Evolutionary conservation across 2,888 invertebrate genomes (phyloP).

Genomic region (Dolichomitus sp.): DNA sequence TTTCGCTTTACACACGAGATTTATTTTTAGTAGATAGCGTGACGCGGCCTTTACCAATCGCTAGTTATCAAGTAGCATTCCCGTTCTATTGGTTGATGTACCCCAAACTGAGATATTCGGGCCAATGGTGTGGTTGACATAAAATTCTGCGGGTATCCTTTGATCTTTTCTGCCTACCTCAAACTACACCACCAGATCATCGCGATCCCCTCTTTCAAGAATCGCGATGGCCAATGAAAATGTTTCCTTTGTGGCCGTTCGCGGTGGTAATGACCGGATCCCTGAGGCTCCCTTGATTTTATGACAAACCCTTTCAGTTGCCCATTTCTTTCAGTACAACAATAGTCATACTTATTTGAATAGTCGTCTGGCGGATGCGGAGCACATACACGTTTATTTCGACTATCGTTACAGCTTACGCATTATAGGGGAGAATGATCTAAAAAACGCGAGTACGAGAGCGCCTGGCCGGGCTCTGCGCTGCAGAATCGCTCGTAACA

Average conservation of each 20-base stretch:
- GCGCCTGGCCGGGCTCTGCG: neutral
- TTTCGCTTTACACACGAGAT: neutral
- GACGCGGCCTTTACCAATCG: neutral
- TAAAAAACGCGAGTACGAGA: conserved; percentile 1
- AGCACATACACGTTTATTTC: neutral
- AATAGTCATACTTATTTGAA: conserved; percentile 9
- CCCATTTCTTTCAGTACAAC: neutral
- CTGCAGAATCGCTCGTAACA: conserved; percentile 31
- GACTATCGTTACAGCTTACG: neutral
- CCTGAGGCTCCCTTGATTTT: conserved; percentile 44
- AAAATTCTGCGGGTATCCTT: conserved; percentile 22
- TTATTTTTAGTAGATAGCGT: neutral
- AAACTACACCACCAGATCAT: conserved; percentile 4
- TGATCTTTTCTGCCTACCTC: conserved; percentile 24
- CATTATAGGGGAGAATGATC: neutral
- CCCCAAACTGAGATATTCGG: neutral
- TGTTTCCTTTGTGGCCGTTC: conserved; percentile 61
- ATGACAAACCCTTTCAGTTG: conserved; percentile 32
- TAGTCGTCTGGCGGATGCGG: conserved; percentile 2
- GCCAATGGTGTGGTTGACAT: conserved; percentile 14
- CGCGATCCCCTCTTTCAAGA: conserved; percentile 33
- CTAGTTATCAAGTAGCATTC: neutral
- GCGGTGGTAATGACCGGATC: conserved; percentile 59
- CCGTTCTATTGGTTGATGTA: neutral
- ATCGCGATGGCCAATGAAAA: conserved; percentile 47